These are phyloP conservation scores for Columbina picui DNA, from an alignment of 2,113 vertebrate species.

Conservation along the genomic window DNA sequence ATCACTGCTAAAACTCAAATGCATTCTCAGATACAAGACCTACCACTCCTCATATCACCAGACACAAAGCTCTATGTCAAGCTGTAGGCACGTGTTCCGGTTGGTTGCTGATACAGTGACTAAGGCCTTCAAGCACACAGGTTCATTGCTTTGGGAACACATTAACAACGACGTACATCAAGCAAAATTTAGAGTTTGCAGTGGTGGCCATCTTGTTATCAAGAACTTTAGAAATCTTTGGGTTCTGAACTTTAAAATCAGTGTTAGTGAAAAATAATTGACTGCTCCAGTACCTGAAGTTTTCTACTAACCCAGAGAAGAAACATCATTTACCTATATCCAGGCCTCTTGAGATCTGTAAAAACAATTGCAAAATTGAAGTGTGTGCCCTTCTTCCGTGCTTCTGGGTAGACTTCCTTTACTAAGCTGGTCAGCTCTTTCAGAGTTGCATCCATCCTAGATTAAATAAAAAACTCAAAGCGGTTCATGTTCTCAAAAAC, in stretches of 20 bases:
- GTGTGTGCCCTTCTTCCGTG: conserved; percentile 96
- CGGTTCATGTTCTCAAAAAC: background rate
- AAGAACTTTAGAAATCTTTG: background rate
- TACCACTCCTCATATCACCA: background rate
- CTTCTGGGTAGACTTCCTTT: conserved; percentile 97
- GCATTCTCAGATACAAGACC: background rate
- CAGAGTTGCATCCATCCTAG: conserved; percentile 97
- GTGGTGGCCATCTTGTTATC: background rate
- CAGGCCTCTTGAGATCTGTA: conserved; percentile 90
- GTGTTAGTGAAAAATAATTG: background rate
- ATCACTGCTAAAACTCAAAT: background rate
- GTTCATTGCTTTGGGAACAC: background rate
- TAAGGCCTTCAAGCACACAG: background rate
- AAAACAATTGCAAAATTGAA: conserved; percentile 97
- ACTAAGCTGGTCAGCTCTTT: conserved; percentile 96
- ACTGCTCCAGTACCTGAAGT: background rate
- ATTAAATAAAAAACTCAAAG: background rate
- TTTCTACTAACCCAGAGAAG: background rate
- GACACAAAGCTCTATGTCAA: background rate
- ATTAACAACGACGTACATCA: rapidly evolving
- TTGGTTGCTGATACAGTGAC: background rate
- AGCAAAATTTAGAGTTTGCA: rapidly evolving
- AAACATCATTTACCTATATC: conserved; percentile 85
- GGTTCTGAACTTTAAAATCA: background rate
- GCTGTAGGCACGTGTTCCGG: rapidly evolving